Percentiles rank a stretch among this genome's conserved stretches.
phyloP scores from a whole-genome alignment of 2,888 invertebrate genomes.

The Halictus ligatus region DNA sequence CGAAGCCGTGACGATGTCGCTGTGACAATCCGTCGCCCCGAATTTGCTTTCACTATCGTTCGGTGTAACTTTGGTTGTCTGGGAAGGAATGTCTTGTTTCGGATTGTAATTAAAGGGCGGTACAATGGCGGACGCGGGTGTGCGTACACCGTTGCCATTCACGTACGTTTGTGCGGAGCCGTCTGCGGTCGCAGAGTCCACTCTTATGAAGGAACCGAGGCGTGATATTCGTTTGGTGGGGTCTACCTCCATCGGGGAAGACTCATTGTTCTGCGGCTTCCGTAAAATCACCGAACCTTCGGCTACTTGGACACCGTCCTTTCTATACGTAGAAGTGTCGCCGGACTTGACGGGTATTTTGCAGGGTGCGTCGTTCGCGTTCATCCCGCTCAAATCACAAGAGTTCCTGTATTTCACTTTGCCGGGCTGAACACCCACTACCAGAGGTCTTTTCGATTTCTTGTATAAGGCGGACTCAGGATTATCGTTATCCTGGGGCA shows the following conservation, averaged over 20 bases:
- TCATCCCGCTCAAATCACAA: slow-evolving; percentile 78
- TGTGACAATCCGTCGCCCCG: slow-evolving; percentile 74
- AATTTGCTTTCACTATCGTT: slow-evolving; percentile 67
- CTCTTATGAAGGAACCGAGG: slow-evolving; percentile 85
- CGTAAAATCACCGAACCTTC: slow-evolving; percentile 69
- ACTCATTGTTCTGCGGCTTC: slow-evolving; percentile 69
- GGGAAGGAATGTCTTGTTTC: slow-evolving; percentile 69
- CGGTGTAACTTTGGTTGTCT: slow-evolving; percentile 56
- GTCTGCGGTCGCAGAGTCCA: slow-evolving; percentile 79
- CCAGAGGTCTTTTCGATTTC: slow-evolving; percentile 54
- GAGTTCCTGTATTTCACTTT: slow-evolving; percentile 77
- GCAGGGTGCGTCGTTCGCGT: slow-evolving; percentile 72
- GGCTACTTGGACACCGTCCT: slow-evolving; percentile 55
- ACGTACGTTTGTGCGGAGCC: slow-evolving; percentile 47
- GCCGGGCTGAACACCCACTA: slow-evolving; percentile 49
- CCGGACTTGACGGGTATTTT: slow-evolving; percentile 76
- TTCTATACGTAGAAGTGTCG: slow-evolving; percentile 54
- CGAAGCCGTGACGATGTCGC: slow-evolving; percentile 77
- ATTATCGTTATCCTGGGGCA: slow-evolving; percentile 70
- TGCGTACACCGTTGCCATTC: slow-evolving; percentile 58
- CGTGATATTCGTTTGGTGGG: slow-evolving; percentile 84
- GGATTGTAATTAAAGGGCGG: slow-evolving; percentile 85
- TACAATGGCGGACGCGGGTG: slow-evolving; percentile 83
- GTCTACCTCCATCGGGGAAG: slow-evolving; percentile 73
- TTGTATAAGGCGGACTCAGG: slow-evolving; percentile 44